Base-by-base conservation (phyloP, 2,797 vertebrate species). In the Myotis findleyi region DNA sequence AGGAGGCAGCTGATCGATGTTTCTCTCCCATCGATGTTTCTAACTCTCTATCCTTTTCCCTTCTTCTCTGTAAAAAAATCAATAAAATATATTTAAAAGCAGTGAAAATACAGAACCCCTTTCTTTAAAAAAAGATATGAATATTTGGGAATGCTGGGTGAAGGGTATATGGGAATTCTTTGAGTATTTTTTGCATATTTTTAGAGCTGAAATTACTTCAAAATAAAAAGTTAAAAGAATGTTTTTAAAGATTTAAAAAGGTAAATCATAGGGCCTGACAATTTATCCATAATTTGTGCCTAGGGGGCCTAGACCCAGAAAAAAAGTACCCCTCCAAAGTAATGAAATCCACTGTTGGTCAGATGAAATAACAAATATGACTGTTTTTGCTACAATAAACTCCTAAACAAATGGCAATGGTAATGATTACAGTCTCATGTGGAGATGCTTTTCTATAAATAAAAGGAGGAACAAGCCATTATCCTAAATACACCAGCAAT, bases 231-330 rank as follows among this genome's bases (percentile, higher is more conserved):
- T 66, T 59, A 21, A 93, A 84, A 80, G 17, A 62, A 44, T 30
- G 6, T 68, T 92, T 89, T 66, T 57, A 85, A 92, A 73, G 17
- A 75, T 47, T 88, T 86, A 27, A 76, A 91, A 93, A 94, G 33
- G 27, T 62, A 83, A 93, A 89, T 87, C 57, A 83, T 20, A 66
- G 33, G 14, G 21, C 14, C 66, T 94, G 75, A 76, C 33, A 86
- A 59, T 83, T 66, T 59, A 51, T 64, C 20, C 59, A 75, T 69
- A 89, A 72, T 82, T 71, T 92, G 84, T 69, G 72, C 13, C 23
- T 16, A 16, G 53, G 9, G n/a, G 14, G 66, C 49, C 59, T 76
- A 21, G 38, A 55, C n/a, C 7, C 44, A 71, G 77, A 33, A 66
- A 75, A 88, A 77, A 79, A 30, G 57, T n/a, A n/a, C 33, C 27